Percentiles rank a stretch among this genome's conserved stretches.
Evolutionary conservation across 2,797 vertebrate genomes (phyloP).

Genomic region (Chiloscyllium punctatum): DNA sequence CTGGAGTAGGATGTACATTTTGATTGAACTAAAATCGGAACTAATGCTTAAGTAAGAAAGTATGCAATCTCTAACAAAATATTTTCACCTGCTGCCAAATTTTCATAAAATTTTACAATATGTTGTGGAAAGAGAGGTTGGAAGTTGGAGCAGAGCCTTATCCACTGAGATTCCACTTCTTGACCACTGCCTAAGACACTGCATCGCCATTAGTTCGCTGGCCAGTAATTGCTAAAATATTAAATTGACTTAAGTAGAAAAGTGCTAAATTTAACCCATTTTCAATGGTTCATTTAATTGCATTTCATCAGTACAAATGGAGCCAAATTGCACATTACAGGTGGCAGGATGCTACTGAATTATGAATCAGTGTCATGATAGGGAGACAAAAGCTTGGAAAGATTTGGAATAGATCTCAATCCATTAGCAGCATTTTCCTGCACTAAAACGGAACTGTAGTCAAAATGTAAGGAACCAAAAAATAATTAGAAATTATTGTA

Average conservation of each 20-base stretch:
- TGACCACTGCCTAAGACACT: background rate
- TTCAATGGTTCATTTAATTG: background rate
- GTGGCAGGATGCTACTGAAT: background rate
- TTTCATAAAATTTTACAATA: background rate
- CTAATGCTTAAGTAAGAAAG: background rate
- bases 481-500: background rate
- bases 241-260: background rate
- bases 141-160: background rate
- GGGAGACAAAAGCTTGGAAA: background rate
- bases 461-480: background rate
- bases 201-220: background rate
- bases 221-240: background rate
- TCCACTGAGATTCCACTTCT: background rate
- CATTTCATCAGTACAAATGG: background rate
- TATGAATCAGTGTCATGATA: background rate
- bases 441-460: background rate
- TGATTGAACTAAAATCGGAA: background rate
- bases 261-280: background rate
- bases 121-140: background rate
- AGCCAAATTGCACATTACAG: too few relatives aligned
- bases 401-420: background rate
- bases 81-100: background rate
- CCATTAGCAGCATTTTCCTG: background rate
- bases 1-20: background rate
- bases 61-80: background rate